A percentile compares a stretch with the other conserved stretches of the same genome.
Conservation (phyloP, 1,140 invertebrate genomes). For the Mylabris phalerata region DNA sequence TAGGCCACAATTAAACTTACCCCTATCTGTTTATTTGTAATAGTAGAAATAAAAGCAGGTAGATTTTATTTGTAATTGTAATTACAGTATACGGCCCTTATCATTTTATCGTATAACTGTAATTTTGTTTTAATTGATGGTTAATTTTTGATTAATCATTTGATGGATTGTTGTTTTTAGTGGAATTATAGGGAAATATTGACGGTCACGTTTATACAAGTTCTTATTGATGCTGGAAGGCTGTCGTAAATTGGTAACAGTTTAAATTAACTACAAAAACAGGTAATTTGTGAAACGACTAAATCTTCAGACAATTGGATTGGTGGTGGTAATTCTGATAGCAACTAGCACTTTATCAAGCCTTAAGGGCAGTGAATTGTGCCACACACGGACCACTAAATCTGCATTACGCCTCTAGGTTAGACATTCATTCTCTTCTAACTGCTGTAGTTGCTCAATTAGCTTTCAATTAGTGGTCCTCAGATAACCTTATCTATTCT, state of each 20-base stretch:
- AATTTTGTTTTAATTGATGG: no score
- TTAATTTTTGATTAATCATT: no score
- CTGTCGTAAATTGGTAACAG: constrained; percentile 32
- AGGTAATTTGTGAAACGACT: constrained; percentile 38
- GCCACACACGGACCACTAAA: constrained; percentile 33
- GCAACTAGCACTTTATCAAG: constrained; percentile 35
- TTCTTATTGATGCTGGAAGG: constrained; percentile 20
- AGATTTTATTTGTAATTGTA: no score
- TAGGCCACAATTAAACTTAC: no score
- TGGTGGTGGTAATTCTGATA: constrained; percentile 18
- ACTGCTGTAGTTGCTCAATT: constrained; percentile 39
- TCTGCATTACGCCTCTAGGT: constrained; percentile 35
- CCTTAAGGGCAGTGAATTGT: constrained; percentile 26
- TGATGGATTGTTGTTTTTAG: neutral
- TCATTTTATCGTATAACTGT: no score
- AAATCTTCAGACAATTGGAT: constrained; percentile 34
- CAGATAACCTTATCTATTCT: constrained; percentile 39
- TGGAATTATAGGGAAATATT: constrained; percentile 3
- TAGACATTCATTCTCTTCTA: constrained; percentile 28
- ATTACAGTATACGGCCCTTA: no score
- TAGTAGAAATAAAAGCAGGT: no score
- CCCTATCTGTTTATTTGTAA: no score
- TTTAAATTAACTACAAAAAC: constrained; percentile 34
- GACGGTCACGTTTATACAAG: constrained; percentile 15
- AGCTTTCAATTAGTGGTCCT: constrained; percentile 40